These are phyloP conservation scores for Recurvirostra avosetta DNA, from an alignment of 2,113 vertebrate genomes.

Conservation along the genomic window DNA sequence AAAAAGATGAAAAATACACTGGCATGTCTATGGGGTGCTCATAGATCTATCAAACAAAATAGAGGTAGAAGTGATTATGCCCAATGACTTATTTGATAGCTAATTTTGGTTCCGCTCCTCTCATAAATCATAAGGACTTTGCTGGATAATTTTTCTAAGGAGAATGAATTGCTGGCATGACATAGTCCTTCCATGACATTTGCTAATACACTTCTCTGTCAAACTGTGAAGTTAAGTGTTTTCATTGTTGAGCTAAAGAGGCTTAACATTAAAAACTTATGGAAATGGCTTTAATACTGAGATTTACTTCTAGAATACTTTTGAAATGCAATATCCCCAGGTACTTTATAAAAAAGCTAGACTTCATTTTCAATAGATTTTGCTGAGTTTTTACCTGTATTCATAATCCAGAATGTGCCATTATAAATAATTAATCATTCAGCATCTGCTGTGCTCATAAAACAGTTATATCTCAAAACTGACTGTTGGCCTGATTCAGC, in stretches of 20 bases:
- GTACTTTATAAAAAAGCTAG: background rate
- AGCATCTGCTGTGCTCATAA: background rate
- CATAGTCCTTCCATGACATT: conserved; percentile 47
- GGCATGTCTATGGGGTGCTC: background rate
- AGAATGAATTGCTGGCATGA: conserved; percentile 22
- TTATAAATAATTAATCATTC: conserved; percentile 54
- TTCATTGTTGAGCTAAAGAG: conserved; percentile 61
- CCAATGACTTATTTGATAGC: background rate
- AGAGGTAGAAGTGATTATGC: background rate
- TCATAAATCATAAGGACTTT: conserved; percentile 26
- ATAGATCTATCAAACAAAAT: background rate
- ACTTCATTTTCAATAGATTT: conserved; percentile 8
- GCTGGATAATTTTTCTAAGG: conserved; percentile 23
- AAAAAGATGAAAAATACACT: background rate
- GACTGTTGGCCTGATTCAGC: background rate
- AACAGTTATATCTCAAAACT: background rate
- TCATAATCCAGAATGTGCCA: conserved; percentile 7
- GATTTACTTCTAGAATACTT: conserved; percentile 52
- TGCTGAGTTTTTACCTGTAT: conserved; percentile 24
- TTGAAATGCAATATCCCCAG: conserved; percentile 38
- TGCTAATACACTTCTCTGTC: conserved; percentile 57
- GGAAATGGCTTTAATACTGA: conserved; percentile 58
- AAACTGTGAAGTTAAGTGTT: conserved; percentile 67
- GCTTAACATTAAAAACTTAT: conserved; percentile 63
- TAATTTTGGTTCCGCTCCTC: background rate